Base-by-base conservation (phyloP, 2,113 vertebrate species). In the Lipotes vexillifer region DNA sequence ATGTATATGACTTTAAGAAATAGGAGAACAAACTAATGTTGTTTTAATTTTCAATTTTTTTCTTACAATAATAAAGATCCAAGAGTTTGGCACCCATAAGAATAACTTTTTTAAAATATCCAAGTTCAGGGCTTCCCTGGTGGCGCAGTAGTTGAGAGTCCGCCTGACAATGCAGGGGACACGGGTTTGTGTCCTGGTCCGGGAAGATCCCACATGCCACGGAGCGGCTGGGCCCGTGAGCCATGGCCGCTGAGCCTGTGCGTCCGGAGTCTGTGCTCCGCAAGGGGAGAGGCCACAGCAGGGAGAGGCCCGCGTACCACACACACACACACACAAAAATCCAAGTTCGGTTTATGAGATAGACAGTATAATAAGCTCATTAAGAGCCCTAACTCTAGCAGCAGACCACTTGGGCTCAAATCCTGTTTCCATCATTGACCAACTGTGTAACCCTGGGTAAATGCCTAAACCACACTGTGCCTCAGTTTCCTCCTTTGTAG, bases 11-110 rank as follows among this genome's bases (percentile, higher is more conserved):
- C 41, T 52, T 55, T 66, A 88, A 18, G 21, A 44, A 61, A 66
- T 8, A 25, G 36, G 29, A 90, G 23, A 68, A 82, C 21, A 71
- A 88, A 68, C 23, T 74, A 68, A 84, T 33, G 8, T 52, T 66
- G 2, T 66, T 69, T 65, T 65, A 63, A 55, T 95, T 71, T 86
- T 82, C 61, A 57, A 41, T 52, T n/a, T 74, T 93, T 75, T 93
- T 63, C 66, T 68, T 81, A 27, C 81, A 90, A 87, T 36, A 71
- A 82, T 31, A 75, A 81, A 81, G 7, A 72, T 77, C 38, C n/a
- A 69, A 49, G 38, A 92, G 49, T 49, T 12, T 63, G 57, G 38
- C 49, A 96, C 44, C 20, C 14, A 5, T 44, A 85, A 89, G 14
- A 38, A 17, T 31, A 65, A n/a, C 46, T n/a, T 82, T 25, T 84